Evolutionary conservation across 1,140 invertebrate genomes (phyloP).

Genomic region (Papilio polyxenes): DNA sequence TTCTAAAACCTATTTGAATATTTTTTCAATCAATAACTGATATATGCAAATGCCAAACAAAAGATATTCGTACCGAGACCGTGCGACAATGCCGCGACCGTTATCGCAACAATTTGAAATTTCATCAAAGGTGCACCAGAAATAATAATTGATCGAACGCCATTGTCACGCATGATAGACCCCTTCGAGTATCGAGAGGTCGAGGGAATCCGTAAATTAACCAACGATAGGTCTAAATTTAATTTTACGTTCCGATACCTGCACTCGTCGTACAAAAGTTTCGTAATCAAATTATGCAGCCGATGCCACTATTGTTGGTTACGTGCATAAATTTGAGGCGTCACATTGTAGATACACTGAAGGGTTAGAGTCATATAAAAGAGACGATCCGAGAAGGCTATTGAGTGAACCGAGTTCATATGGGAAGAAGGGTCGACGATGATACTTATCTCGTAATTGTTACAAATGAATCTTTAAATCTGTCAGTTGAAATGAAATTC

Average conservation of each 20-base stretch:
- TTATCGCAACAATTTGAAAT: conserved; percentile 74
- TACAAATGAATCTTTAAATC: conserved; percentile 65
- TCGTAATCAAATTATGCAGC: conserved; percentile 79
- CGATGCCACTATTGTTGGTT: conserved; percentile 71
- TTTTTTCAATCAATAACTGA: conserved; percentile 80
- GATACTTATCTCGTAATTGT: conserved; percentile 80
- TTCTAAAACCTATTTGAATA: conserved; percentile 74
- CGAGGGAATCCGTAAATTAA: conserved; percentile 77
- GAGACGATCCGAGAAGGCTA: conserved; percentile 67
- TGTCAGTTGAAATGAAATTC: conserved; percentile 1
- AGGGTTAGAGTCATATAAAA: conserved; percentile 65
- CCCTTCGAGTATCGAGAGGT: conserved; percentile 69
- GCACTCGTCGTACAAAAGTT: conserved; percentile 73
- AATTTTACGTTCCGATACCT: conserved; percentile 80
- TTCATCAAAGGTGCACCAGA: conserved; percentile 76
- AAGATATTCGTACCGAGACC: conserved; percentile 66
- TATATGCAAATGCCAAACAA: conserved; percentile 75
- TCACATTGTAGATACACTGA: conserved; percentile 66
- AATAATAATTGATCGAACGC: conserved; percentile 77
- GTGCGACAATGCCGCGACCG: conserved; percentile 72
- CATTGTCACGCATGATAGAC: conserved; percentile 71
- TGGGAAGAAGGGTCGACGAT: conserved; percentile 77
- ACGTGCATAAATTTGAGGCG: conserved; percentile 76
- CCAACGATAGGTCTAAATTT: conserved; percentile 78
- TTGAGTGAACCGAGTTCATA: conserved; percentile 64